These are phyloP conservation scores for Pipistrellus pipistrellus DNA, from an alignment of 2,797 vertebrate species.

Conservation along the genomic window DNA sequence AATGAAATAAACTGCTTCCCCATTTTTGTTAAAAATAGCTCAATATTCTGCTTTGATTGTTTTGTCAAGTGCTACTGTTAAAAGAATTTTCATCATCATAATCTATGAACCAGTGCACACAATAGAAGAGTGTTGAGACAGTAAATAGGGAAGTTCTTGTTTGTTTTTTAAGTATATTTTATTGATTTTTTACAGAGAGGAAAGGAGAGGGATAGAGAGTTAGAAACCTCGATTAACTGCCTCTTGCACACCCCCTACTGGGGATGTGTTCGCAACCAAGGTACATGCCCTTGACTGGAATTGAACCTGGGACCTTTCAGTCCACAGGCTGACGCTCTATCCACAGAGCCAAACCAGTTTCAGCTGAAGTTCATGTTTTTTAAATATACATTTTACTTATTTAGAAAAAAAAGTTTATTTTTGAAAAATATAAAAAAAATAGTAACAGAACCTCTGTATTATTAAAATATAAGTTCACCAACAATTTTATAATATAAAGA, in stretches of 20 bases:
- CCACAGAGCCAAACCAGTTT: too few relatives aligned
- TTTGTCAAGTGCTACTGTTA: background rate
- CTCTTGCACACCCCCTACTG: too few relatives aligned
- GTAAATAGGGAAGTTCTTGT: background rate
- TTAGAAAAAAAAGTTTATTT: background rate
- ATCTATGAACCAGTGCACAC: conserved; percentile 30
- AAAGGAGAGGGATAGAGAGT: too few relatives aligned
- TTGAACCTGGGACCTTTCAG: too few relatives aligned
- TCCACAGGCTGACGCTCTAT: too few relatives aligned
- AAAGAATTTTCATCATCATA: conserved; percentile 52
- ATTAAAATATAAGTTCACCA: background rate
- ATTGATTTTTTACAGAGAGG: too few relatives aligned
- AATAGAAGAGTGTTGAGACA: background rate
- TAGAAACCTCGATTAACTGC: too few relatives aligned
- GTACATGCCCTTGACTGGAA: too few relatives aligned
- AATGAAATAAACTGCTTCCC: conserved; percentile 62
- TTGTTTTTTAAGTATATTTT: too few relatives aligned
- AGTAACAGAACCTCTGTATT: background rate
- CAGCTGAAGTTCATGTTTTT: background rate
- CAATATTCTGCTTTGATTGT: conserved; percentile 50
- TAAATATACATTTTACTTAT: background rate
- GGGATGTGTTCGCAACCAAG: too few relatives aligned
- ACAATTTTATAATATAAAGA: too few relatives aligned
- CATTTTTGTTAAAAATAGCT: conserved; percentile 64
- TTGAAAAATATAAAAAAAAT: conserved; percentile 38